Conservation (phyloP, 2,888 invertebrate genomes). For the Ectemnius continuus region DNA sequence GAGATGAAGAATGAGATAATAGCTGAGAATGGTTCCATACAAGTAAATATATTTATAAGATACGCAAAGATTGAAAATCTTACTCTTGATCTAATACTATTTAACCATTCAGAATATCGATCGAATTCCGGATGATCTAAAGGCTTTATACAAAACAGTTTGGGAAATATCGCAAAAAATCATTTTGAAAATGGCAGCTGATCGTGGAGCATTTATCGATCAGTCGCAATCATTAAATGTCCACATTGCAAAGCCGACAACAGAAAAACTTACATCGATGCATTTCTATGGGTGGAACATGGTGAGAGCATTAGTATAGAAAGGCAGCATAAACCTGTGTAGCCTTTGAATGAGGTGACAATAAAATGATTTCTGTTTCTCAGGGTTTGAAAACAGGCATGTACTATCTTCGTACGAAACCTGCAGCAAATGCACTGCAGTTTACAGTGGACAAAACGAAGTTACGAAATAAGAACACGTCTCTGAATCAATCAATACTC, state of each 20-base stretch:
- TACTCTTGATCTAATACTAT: conserved; percentile 5
- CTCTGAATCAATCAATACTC: conserved; percentile 62
- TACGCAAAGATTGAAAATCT: neutral
- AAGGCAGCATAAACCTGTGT: neutral
- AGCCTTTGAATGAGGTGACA: neutral
- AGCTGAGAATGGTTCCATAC: conserved; percentile 94
- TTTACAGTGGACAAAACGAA: conserved; percentile 96
- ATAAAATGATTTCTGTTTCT: conserved; percentile 19
- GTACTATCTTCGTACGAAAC: conserved; percentile 98
- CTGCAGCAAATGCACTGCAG: conserved; percentile 97
- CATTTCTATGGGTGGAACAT: conserved; percentile 99
- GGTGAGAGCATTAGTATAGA: conserved; percentile 74
- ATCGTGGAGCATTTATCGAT: conserved; percentile 98
- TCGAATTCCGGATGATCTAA: conserved; percentile 89
- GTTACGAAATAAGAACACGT: conserved; percentile 71
- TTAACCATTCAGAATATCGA: conserved; percentile 83
- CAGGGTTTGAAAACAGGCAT: conserved; percentile 98
- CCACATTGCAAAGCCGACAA: conserved; percentile 96
- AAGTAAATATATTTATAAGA: conserved; percentile 73
- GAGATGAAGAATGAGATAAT: conserved; percentile 97
- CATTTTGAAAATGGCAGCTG: conserved; percentile 97
- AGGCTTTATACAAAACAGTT: conserved; percentile 95
- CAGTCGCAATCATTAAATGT: conserved; percentile 99
- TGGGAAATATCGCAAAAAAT: conserved; percentile 98
- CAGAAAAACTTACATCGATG: conserved; percentile 96